These are phyloP conservation scores for Colistium nudipinnis DNA, from an alignment of 2,113 vertebrate species.

Conservation along the genomic window DNA sequence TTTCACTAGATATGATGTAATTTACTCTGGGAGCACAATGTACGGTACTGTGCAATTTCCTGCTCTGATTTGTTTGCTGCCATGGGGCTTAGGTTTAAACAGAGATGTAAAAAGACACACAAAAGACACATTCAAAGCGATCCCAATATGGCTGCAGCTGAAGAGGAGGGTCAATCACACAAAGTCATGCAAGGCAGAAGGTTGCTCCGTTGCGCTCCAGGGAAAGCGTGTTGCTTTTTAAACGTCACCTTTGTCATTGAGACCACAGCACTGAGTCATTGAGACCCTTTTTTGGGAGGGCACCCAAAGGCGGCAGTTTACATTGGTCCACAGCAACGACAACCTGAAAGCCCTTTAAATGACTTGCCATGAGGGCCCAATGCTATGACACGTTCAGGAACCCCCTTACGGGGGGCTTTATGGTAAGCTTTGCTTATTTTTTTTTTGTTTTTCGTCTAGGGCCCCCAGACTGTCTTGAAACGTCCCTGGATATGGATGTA, in stretches of 20 bases:
- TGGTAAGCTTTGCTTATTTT: too few relatives aligned
- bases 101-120: neutral
- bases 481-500: neutral
- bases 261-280: too few relatives aligned
- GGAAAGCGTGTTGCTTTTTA: neutral
- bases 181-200: neutral
- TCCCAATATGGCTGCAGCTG: neutral
- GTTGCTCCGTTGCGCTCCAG: neutral
- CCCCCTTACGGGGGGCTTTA: too few relatives aligned
- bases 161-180: neutral
- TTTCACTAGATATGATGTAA: neutral
- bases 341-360: too few relatives aligned
- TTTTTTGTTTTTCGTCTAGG: too few relatives aligned
- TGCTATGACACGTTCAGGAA: too few relatives aligned
- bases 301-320: too few relatives aligned
- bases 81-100: neutral
- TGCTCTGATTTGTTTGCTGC: neutral
- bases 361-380: too few relatives aligned
- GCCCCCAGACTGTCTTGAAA: too few relatives aligned
- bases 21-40: neutral
- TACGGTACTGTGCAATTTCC: neutral
- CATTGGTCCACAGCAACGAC: too few relatives aligned
- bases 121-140: neutral
- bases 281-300: too few relatives aligned
- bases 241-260: neutral